Percentiles rank a stretch among this genome's conserved stretches.
Evolutionary conservation across 2,888 invertebrate species (phyloP).

Genomic region (Sphaerophoria rueppellii): DNA sequence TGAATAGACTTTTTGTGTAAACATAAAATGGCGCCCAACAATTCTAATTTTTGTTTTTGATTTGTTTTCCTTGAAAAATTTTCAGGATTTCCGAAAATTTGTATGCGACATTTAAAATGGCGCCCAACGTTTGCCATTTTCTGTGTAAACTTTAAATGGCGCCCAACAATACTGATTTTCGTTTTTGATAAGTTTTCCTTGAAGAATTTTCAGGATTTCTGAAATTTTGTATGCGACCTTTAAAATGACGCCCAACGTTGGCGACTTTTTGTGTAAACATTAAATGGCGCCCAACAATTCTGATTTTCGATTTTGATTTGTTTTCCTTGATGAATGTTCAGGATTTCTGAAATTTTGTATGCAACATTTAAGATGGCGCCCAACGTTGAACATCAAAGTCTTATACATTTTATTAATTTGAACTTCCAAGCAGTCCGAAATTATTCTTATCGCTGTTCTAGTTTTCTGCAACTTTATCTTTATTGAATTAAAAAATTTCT

Average conservation of each 20-base stretch:
- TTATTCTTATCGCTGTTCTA: constrained; percentile 36
- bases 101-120: neutral
- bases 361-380: too few relatives aligned
- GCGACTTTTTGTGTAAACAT: too few relatives aligned
- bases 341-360: too few relatives aligned
- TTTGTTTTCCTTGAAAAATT: too few relatives aligned
- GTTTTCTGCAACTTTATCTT: constrained; percentile 41
- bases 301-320: too few relatives aligned
- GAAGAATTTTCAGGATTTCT: too few relatives aligned
- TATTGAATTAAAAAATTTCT: constrained; percentile 17
- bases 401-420: neutral
- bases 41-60: neutral
- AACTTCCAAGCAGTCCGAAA: neutral
- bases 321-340: too few relatives aligned
- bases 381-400: too few relatives aligned
- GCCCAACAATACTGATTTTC: neutral
- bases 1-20: neutral
- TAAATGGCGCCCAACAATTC: neutral
- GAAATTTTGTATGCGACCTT: too few relatives aligned
- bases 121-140: neutral
- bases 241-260: too few relatives aligned
- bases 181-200: too few relatives aligned
- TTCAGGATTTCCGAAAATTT: too few relatives aligned
- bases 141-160: neutral
- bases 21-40: constrained; percentile 19